Evolutionary conservation across 2,888 invertebrate genomes (phyloP), one percentile per base, ranked within the genome.

Genomic region (Conus canariensis): DNA sequence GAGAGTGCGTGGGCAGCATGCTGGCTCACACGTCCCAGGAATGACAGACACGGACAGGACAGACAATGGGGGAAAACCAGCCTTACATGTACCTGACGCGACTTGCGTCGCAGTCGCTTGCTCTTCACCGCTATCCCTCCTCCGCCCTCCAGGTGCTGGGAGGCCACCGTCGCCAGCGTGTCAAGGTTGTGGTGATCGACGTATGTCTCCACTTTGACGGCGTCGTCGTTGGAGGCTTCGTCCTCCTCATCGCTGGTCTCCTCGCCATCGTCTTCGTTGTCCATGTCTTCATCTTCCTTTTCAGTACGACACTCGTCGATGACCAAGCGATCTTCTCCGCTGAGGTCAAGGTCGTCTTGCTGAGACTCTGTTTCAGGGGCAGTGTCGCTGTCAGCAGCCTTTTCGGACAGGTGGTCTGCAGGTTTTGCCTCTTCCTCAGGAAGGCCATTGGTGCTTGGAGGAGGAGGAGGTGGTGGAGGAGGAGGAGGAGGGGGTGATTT

Each of bases 31-130:
- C 60, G 25, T 3, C n/a, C 9, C 14, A 9, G 85, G 85, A 59
- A 60, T 12, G 64, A 64, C 85, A 85, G 25, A 87, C 74, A 16
- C 4, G n/a, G 87, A 45, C 25, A 87, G 87, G 87, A 87, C 74
- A 87, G 87, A 87, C 87, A 70, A 70, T 7, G 58, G 56, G 25
- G n/a, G 56, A 58, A 89, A 89, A 89, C 45, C 70, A 59, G 19
- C 58, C 89, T 89, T 89, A 89, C 89, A 89, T 70, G 67, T 91
- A 94, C 94, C 95, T 95, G 95, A 93, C 95, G 94, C 95, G 95
- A 95, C 93, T 95, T 97, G 93, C 95, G 96, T 88, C 95, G 94
- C 94, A 94, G 90, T 58, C 95, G 93, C 91, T 95, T 95, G 74
- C 89, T 89, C 60, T 89, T 89, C 16, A 85, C 90, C 64, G 64